Evolutionary conservation across 2,888 invertebrate species (phyloP).

Genomic region (Aelia acuminata): DNA sequence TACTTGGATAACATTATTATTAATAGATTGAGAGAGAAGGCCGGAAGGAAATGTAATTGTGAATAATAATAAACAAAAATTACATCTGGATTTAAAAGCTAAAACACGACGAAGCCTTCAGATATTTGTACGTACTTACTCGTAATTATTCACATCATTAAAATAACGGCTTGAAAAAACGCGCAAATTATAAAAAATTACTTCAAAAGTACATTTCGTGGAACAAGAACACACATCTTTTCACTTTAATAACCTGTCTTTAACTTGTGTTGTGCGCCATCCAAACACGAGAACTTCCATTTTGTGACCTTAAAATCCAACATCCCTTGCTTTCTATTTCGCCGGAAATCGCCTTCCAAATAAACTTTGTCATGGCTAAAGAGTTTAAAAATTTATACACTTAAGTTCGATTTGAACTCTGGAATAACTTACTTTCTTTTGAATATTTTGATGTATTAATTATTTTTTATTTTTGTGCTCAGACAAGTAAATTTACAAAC

Average conservation of each 20-base stretch:
- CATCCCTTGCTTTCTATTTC: neutral
- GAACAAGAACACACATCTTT: neutral
- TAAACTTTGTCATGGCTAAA: neutral
- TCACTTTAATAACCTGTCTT: slow-evolving; percentile 4
- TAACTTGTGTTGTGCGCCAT: neutral
- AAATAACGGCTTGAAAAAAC: neutral
- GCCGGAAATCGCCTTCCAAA: neutral
- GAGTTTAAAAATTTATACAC: neutral
- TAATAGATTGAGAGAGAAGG: too few species aligned
- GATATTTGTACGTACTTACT: neutral
- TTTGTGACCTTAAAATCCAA: slow-evolving; percentile 17
- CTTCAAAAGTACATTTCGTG: neutral
- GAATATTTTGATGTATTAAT: too few species aligned
- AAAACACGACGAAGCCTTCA: neutral
- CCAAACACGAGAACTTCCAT: neutral
- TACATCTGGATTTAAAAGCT: neutral
- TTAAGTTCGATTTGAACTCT: neutral
- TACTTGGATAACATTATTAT: too few species aligned
- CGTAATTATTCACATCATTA: neutral
- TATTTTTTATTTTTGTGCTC: too few species aligned
- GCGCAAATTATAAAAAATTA: neutral
- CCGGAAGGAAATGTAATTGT: too few species aligned
- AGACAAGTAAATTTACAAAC: too few species aligned
- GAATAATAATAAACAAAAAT: neutral
- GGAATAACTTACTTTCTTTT: neutral